Evolutionary conservation across 2,113 vertebrate species (phyloP).

Genomic region (Rhabdomys dilectus): DNA sequence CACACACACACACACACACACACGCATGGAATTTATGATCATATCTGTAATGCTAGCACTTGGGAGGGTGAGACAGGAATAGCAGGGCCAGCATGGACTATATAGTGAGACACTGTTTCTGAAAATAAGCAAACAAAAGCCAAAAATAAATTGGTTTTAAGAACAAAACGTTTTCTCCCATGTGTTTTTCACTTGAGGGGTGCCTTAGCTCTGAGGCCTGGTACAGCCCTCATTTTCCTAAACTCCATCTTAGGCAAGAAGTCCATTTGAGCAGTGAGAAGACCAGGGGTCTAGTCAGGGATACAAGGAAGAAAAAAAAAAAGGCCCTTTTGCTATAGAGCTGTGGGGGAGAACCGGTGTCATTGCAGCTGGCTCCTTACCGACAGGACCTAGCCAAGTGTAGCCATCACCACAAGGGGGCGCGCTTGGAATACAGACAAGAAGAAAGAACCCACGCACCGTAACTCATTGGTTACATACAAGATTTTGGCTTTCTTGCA

Average conservation of each 20-base stretch:
- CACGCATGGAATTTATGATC: not conserved
- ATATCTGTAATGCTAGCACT: not conserved
- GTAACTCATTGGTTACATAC: not conserved
- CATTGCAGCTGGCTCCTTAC: not conserved
- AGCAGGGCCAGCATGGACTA: not conserved
- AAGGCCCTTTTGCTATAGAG: not conserved
- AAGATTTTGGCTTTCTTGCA: not conserved
- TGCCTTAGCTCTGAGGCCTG: not conserved
- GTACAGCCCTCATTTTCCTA: not conserved
- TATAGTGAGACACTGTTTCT: not conserved
- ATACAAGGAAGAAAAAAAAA: not conserved
- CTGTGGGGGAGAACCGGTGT: not conserved
- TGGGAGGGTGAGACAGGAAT: not conserved
- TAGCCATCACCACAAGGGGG: slow-evolving; percentile 45
- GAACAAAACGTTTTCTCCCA: not conserved
- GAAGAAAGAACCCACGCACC: not conserved
- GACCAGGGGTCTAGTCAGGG: not conserved
- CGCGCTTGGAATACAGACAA: not conserved
- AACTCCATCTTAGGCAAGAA: not conserved
- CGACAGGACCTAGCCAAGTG: not conserved
- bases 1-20: not conserved
- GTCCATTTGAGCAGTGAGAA: not conserved
- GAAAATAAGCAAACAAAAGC: not conserved
- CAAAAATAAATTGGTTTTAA: not conserved
- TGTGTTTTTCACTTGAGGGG: not conserved